Evolutionary conservation across 1,140 invertebrate species (phyloP).

Genomic region (Lordiphosa mommai): DNA sequence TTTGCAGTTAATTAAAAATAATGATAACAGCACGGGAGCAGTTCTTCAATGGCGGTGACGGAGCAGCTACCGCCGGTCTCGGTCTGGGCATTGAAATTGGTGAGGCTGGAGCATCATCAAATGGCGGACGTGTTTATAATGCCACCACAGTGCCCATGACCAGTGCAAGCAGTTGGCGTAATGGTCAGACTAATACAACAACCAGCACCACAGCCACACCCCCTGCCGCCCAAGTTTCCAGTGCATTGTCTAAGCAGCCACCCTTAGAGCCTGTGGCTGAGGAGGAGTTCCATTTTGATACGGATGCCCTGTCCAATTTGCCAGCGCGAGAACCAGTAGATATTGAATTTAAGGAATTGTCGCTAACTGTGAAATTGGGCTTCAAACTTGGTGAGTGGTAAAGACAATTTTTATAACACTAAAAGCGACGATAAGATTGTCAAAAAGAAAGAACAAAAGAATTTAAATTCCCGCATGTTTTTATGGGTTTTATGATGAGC

Average conservation of each 20-base stretch:
- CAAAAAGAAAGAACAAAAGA: conserved; percentile 22
- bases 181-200: conserved; percentile 25
- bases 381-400: conserved; percentile 83
- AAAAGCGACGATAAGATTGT: conserved; percentile 50
- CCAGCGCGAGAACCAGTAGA: conserved; percentile 83
- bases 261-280: conserved; percentile 47
- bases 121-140: conserved; percentile 56
- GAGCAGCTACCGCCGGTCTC: conserved; percentile 32
- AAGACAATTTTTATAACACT: conserved; percentile 18
- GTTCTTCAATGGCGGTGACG: conserved; percentile 54
- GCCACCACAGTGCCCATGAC: conserved; percentile 66
- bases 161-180: conserved; percentile 32
- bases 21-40: conserved; percentile 69
- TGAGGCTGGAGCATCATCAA: conserved; percentile 23
- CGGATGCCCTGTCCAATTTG: conserved; percentile 79
- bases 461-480: conserved; percentile 21
- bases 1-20: conserved; percentile 33
- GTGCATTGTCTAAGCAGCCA: conserved; percentile 18
- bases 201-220: conserved; percentile 1
- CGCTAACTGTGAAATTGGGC: conserved; percentile 85
- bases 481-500: conserved; percentile 36
- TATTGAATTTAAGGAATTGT: conserved; percentile 86
- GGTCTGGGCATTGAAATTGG: conserved; percentile 63
- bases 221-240: conserved; percentile 7
- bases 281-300: conserved; percentile 45